Evolutionary conservation across 2,113 vertebrate genomes (phyloP), one percentile per base, ranked within the genome.

Genomic region (Notothenia coriiceps): DNA sequence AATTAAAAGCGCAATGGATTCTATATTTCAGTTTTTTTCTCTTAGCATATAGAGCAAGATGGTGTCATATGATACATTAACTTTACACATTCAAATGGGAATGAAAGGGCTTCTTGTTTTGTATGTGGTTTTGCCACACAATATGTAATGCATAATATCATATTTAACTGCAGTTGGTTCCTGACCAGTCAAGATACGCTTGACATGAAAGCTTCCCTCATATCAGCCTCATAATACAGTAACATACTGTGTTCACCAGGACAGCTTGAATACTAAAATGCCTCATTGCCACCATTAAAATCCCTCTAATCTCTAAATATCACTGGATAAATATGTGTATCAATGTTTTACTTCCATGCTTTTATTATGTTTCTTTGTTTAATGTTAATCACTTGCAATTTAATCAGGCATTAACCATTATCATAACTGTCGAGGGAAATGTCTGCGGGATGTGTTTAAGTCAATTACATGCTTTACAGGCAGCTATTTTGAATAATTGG

Each of bases 391-490:
- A 20, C 52, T 76, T 40, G 75, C 73, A 77, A 64, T 78, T 72
- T 51, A 88, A 82, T 78, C 71, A 67, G 20, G 44, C 73, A 0
- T 79, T 78, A 44, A 40, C 56, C 72, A 25, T 80, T 70, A 73
- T 29, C 44, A 56, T 80, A 67, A 65, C 40, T 69, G 64, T 61
- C 52, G 1, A 29, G 17, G 40, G 40, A 85, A 77, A 78, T 80
- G 84, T 86, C 84, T 81, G 49, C 22, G 13, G 77, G 74, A 69
- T 75, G 70, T 73, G 69, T 83, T 68, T 65, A 82, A 87, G 73
- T 85, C 73, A 80, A 84, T 87, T 69, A 70, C 49, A 50, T 73
- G 70, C 70, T 89, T 87, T 71, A 74, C 25, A 70, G 71, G 74
- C 82, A 63, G 66, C 73, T 72, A 51, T 84, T 82, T 70, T 60